Base-by-base conservation (phyloP, 2,797 vertebrate species). In the Sorex maritimensis region DNA sequence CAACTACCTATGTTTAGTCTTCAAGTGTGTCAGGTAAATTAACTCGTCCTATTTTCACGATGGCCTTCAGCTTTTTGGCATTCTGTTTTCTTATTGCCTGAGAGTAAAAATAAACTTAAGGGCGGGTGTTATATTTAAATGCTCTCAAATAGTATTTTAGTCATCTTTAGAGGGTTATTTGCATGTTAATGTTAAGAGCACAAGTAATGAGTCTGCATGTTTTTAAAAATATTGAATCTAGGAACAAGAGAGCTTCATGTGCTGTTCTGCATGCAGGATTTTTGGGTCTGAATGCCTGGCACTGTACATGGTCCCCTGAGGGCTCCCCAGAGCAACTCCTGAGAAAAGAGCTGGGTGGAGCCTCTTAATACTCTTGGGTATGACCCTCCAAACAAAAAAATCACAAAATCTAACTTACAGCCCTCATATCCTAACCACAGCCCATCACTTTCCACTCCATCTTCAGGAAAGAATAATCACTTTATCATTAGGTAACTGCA, bases 21-120 rank as follows among this genome's bases (percentile, higher is more conserved):
- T 85, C 81, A 93, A 69, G 69, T 44, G 19, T 41, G 26, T 79
- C 81, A 82, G 69, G 67, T 91, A 58, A 90, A 92, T 84, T 78
- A 90, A 90, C 55, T 74, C 41, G 81, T 58, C 61, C 84, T 75
- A 58, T 69, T 92, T 79, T 85, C 15, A 82, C 14, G 28, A 74
- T 3, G 34, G 72, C 26, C 69, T 91, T 68, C 24, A 26, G 0
- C 10, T 41, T 72, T 19, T 72, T 72, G 6, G 8, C 80, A 73
- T 8, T n/a, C 4, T 68, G 61, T 30, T 82, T 67, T 67, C 14
- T 84, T 21, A 74, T 38, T 93, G 90, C 0, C 46, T 30, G 49
- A 14, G 23, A 26, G 58, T 80, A 85, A 80, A 94, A 61, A n/a
- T 65, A 92, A 92, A 4, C 15, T 78, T 61, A 73, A 82, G 3